Conservation (phyloP, 2,888 invertebrate genomes). For the Epinotia ramella region DNA sequence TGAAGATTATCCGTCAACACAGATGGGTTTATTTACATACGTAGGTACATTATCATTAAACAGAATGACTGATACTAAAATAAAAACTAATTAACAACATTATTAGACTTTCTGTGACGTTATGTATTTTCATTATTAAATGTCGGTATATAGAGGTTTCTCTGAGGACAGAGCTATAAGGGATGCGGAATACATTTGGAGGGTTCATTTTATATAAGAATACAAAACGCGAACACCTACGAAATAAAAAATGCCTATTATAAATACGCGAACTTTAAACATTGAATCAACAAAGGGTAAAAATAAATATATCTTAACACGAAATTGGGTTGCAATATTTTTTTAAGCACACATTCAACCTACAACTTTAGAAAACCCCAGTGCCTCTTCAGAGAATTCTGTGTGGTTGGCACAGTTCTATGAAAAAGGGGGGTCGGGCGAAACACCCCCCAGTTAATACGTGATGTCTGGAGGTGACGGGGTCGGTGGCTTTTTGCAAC, state of each 20-base stretch:
- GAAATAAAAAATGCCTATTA: background rate
- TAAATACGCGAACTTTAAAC: background rate
- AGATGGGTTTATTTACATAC: background rate
- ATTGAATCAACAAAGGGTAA: constrained; percentile 21
- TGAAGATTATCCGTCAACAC: constrained; percentile 1
- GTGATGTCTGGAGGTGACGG: constrained; percentile 67
- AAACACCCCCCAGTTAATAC: constrained; percentile 50
- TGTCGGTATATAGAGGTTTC: too few relatives aligned
- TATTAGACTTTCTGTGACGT: too few relatives aligned
- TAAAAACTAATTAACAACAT: too few relatives aligned
- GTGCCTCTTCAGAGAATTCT: constrained; percentile 36
- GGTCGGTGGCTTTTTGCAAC: constrained; percentile 58
- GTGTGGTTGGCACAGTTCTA: constrained; percentile 42
- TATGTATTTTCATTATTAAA: too few relatives aligned
- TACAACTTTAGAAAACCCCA: constrained; percentile 19
- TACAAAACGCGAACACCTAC: background rate
- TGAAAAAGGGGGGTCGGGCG: constrained; percentile 32
- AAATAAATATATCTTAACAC: constrained; percentile 10
- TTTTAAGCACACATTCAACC: constrained; percentile 15
- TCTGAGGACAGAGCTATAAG: too few relatives aligned
- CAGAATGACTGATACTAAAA: too few relatives aligned
- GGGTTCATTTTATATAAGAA: too few relatives aligned
- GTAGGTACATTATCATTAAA: background rate
- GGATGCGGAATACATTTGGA: too few relatives aligned
- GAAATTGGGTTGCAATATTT: constrained; percentile 8